A percentile compares a stretch with the other conserved stretches of the same genome.
phyloP scores from a whole-genome alignment of 2,797 vertebrate species.

The Hemibagrus guttatus region DNA sequence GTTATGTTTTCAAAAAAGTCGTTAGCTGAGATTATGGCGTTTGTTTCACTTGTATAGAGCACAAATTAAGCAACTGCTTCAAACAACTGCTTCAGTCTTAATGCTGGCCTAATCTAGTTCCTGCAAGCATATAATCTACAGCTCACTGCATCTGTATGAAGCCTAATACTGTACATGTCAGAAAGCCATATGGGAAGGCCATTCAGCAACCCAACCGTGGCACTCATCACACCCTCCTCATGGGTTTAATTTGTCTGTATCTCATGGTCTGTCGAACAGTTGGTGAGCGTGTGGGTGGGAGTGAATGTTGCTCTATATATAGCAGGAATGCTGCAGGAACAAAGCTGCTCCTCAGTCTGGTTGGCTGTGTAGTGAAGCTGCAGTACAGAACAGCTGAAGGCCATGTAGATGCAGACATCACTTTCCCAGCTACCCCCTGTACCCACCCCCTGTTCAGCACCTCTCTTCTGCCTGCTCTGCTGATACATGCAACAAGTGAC shows the following conservation, averaged over 20 bases:
- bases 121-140: neutral
- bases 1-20: no score
- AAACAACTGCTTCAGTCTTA: neutral
- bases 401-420: slow-evolving; percentile 27
- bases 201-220: slow-evolving; percentile 1
- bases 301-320: slow-evolving; percentile 44
- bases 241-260: slow-evolving; percentile 39
- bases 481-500: neutral
- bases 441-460: neutral
- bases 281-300: slow-evolving; percentile 4
- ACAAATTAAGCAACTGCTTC: neutral
- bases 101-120: neutral
- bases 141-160: neutral
- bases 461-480: neutral
- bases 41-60: no score
- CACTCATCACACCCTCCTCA: slow-evolving; percentile 14
- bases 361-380: slow-evolving; percentile 17
- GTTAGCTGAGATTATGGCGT: neutral
- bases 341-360: slow-evolving; percentile 42
- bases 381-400: slow-evolving; percentile 21
- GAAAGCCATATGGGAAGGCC: neutral
- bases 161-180: neutral
- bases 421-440: neutral
- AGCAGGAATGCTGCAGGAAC: slow-evolving; percentile 41
- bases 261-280: slow-evolving; percentile 12